Conservation (phyloP, 2,888 invertebrate species). For the Slavum lentiscoides region DNA sequence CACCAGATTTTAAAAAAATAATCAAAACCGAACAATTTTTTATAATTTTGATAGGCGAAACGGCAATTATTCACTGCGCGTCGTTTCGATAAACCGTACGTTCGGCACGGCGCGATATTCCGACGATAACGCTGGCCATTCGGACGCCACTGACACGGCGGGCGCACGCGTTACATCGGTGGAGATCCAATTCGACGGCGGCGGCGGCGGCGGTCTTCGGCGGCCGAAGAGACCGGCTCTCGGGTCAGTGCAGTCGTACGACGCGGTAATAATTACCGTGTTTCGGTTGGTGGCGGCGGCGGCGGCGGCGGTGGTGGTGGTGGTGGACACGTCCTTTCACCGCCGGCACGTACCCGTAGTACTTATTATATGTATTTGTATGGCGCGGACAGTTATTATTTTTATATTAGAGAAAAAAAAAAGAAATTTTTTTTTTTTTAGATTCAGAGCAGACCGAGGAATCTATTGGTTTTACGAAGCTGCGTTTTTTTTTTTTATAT, state of each 20-base stretch:
- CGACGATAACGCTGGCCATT: background rate
- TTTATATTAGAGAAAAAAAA: too few relatives aligned
- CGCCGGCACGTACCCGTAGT: background rate
- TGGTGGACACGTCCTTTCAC: slow-evolving; percentile 27
- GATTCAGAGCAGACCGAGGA: too few relatives aligned
- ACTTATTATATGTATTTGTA: too few relatives aligned
- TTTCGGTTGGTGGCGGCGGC: background rate
- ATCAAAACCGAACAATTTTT: too few relatives aligned
- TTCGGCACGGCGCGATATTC: background rate
- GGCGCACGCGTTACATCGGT: background rate
- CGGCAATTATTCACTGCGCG: background rate
- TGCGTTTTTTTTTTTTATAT: too few relatives aligned
- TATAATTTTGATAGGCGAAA: too few relatives aligned
- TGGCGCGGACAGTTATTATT: too few relatives aligned
- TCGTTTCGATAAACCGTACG: background rate
- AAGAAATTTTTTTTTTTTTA: too few relatives aligned
- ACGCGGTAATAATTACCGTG: slow-evolving; percentile 32
- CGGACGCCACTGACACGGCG: slow-evolving; percentile 3
- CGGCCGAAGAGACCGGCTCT: slow-evolving; percentile 15
- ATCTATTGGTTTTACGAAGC: too few relatives aligned
- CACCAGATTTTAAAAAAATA: too few relatives aligned
- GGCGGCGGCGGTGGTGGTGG: background rate
- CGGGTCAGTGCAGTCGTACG: slow-evolving; percentile 28
- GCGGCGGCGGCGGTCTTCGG: slow-evolving; percentile 12
- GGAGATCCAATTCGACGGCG: slow-evolving; percentile 10